Base-by-base conservation (phyloP, 2,797 vertebrate genomes). In the Dallia pectoralis region DNA sequence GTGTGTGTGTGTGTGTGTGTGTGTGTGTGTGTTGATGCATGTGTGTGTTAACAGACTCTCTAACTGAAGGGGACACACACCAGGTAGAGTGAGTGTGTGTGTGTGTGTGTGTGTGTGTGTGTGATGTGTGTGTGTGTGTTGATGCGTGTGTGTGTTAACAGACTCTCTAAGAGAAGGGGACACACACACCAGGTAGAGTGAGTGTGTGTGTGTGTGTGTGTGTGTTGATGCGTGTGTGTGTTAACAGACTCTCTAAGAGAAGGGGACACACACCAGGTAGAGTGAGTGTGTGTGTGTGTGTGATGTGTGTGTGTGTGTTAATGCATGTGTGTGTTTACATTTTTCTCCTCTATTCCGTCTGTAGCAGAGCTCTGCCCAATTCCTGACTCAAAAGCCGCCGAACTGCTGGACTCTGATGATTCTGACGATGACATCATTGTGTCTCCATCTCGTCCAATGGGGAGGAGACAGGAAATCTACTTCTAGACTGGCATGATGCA, bases 381-480 rank as follows among this genome's bases (percentile, higher is more conserved):
- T 0, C 79, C 77, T 30, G 80, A 81, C 18, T 19, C 81, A 0
- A 72, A 32, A 1, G 65, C 72, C 6, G 44, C 71, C 0, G 82
- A 91, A 0, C 92, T 91, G 16, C 64, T 68, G 29, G 89, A 88
- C 76, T 97, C 95, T 0, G 95, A 97, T 0, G 95, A 98, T 82
- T 97, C 96, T 0, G 96, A 98, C 25, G 63, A 36, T 33, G 95
- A 96, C 59, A 87, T 94, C 19, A 90, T 96, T 0, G 85, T 93
- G 74, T 90, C 94, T 36, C 93, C 93, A 0, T 87, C 91, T 4
- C 82, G 89, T 49, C 89, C 92, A 51, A 6, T 81, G 72, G 94
- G 91, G 84, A 90, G 85, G 79, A 90, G 81, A 81, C 81, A 89
- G 80, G 81, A 83, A 74, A 30, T 82, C 7, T 75, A 87, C 19